Conservation (phyloP, 2,797 vertebrate genomes). For the Vireo griseus region DNA sequence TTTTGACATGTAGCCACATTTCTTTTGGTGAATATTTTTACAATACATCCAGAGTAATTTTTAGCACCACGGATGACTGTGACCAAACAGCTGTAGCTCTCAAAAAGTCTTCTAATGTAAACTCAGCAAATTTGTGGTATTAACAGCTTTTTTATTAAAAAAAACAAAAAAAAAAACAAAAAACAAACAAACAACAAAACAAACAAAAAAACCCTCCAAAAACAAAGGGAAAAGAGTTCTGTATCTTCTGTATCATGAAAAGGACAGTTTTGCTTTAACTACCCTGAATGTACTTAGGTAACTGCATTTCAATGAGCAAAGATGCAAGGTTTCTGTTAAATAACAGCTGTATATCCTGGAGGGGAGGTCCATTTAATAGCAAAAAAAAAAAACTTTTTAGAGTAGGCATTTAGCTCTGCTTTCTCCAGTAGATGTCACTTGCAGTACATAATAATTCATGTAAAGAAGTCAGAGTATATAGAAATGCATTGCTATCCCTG, state of each 20-base stretch:
- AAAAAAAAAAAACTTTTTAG: conserved; percentile 52
- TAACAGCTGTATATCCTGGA: conserved; percentile 20
- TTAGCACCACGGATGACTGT: not conserved
- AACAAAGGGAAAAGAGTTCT: not conserved
- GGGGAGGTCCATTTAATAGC: conserved; percentile 29
- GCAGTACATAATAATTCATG: conserved; percentile 78
- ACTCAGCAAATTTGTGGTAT: not conserved
- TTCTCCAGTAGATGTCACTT: conserved; percentile 85
- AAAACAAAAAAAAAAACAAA: not conserved
- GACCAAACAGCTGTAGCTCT: conserved; percentile 20
- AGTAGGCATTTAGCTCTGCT: conserved; percentile 73
- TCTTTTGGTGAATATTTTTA: not conserved
- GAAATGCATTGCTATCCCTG: conserved; percentile 35
- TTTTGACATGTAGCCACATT: not conserved
- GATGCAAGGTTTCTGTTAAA: not conserved
- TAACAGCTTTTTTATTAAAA: not conserved
- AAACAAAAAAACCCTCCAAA: not conserved
- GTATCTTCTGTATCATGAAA: not conserved
- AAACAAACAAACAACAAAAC: too few relatives aligned
- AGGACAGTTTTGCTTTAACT: not conserved
- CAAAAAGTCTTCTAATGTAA: conserved; percentile 26
- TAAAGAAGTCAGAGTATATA: conserved; percentile 71
- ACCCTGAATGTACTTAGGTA: not conserved
- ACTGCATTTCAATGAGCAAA: not conserved
- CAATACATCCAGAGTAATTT: not conserved